Percentiles rank a stretch among this genome's conserved stretches.
These are phyloP conservation scores for Gisinianus flammeolus DNA, from an alignment of 2,888 invertebrate genomes.

Conservation along the genomic window DNA sequence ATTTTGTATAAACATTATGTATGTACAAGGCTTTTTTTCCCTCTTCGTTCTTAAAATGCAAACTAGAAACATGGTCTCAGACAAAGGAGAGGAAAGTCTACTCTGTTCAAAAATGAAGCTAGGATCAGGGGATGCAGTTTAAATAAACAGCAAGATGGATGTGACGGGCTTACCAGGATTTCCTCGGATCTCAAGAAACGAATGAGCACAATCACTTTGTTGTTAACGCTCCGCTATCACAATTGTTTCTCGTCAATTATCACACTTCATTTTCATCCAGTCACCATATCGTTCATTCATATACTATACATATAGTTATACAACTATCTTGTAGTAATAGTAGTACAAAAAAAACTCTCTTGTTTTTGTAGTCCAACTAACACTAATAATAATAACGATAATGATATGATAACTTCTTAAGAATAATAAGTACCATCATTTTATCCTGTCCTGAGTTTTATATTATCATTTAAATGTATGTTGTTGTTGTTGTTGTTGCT, in stretches of 20 bases:
- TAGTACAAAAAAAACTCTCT: too few species aligned
- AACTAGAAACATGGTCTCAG: not conserved
- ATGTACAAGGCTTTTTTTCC: not conserved
- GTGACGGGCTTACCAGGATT: slow-evolving; percentile 43
- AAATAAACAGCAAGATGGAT: slow-evolving; percentile 42
- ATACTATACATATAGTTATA: too few species aligned
- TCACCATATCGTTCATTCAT: slow-evolving; percentile 21
- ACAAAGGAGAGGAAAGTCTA: slow-evolving; percentile 12
- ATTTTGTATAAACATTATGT: not conserved
- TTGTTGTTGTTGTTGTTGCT: too few species aligned
- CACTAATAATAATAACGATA: not conserved
- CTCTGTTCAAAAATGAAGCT: slow-evolving; percentile 30
- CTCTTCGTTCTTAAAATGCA: not conserved
- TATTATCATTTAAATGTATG: too few species aligned
- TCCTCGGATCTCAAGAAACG: slow-evolving; percentile 41
- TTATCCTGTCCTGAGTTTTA: too few species aligned
- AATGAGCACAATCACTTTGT: slow-evolving; percentile 42
- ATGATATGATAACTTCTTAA: too few species aligned
- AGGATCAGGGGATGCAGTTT: slow-evolving; percentile 38
- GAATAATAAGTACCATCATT: too few species aligned
- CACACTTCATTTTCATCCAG: slow-evolving; percentile 41
- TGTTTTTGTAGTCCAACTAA: not conserved
- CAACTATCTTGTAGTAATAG: too few species aligned
- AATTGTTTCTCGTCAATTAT: slow-evolving; percentile 42
- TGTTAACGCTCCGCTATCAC: slow-evolving; percentile 42